Base-by-base conservation (phyloP, 1,140 invertebrate species). In the Andrena cerasifolii region DNA sequence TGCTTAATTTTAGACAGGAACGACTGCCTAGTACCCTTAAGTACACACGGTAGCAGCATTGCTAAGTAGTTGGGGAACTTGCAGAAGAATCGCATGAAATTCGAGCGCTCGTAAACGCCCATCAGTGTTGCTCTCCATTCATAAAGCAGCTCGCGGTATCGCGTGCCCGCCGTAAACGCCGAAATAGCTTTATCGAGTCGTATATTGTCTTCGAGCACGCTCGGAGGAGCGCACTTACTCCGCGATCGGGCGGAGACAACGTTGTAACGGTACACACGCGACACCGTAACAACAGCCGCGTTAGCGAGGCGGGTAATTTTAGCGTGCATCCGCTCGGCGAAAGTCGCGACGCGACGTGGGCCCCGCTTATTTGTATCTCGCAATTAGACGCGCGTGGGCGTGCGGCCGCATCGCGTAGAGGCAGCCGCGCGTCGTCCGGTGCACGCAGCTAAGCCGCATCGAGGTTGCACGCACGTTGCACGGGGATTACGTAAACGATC, bases 401-500 rank as follows among this genome's bases (percentile, higher is more conserved):
- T 65, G 28, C 53, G 28, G 49, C 45, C 36, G 16, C 45, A 36
- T 66, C 63, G 43, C 33, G 79, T 66, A 43, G 62, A 33, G 36
- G 47, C 45, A 14, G 73, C 67, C 73, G 80, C 80, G 62, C 79
- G 58, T 54, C 70, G 45, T 6, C 21, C 54, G 40, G 43, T 59
- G 58, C 70, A 66, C 70, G 49, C 73, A 49, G 31, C 49, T 80
- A 74, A 62, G 45, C 40, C 53, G 47, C 62, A 47, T 43, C 36
- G 36, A 24, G 36, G 47, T 51, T 33, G 63, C 79, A 74, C 78
- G 53, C 67, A 49, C 31, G 40, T 24, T 14, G 43, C 62, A 58
- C 36, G n/a, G 36, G 51, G 21, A 56, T 83, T 83, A 83, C 76
- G 65, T 83, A 83, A 83, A 73, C 68, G 61, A 14, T 56, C 59